These are phyloP conservation scores for Neoscelio sp. DNA, from an alignment of 2,888 invertebrate species.

Conservation along the genomic window DNA sequence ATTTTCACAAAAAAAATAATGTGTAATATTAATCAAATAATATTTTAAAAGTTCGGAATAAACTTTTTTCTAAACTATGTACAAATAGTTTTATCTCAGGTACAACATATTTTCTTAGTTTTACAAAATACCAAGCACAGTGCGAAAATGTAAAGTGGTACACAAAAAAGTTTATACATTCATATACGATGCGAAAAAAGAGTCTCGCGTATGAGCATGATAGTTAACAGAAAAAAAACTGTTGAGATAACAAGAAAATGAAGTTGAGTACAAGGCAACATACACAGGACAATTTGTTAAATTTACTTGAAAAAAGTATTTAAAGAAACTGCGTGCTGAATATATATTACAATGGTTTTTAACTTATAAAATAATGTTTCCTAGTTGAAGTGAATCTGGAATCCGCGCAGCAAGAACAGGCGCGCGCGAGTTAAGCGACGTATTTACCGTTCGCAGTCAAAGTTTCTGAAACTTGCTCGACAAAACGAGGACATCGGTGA, in stretches of 20 bases:
- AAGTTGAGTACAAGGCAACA: background rate
- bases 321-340: slow-evolving; percentile 53
- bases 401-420: slow-evolving; percentile 44
- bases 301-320: no score
- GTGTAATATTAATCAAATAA: background rate
- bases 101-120: background rate
- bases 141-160: background rate
- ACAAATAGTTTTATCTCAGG: background rate
- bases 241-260: background rate
- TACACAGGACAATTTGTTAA: no score
- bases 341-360: slow-evolving; percentile 61
- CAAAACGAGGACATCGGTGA: slow-evolving; percentile 58
- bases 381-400: slow-evolving; percentile 1
- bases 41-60: background rate
- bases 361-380: slow-evolving; percentile 52
- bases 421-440: slow-evolving; percentile 22
- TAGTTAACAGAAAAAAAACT: background rate
- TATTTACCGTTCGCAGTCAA: slow-evolving; percentile 48
- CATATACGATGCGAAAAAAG: background rate
- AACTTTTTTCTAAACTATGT: background rate
- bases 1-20: background rate
- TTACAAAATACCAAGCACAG: background rate
- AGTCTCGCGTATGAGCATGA: background rate
- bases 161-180: background rate
- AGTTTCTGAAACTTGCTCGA: slow-evolving; percentile 52